Percentiles rank a stretch among this genome's conserved stretches.
Evolutionary conservation across 2,888 invertebrate species (phyloP).

Genomic region (Creontiades dilutus): DNA sequence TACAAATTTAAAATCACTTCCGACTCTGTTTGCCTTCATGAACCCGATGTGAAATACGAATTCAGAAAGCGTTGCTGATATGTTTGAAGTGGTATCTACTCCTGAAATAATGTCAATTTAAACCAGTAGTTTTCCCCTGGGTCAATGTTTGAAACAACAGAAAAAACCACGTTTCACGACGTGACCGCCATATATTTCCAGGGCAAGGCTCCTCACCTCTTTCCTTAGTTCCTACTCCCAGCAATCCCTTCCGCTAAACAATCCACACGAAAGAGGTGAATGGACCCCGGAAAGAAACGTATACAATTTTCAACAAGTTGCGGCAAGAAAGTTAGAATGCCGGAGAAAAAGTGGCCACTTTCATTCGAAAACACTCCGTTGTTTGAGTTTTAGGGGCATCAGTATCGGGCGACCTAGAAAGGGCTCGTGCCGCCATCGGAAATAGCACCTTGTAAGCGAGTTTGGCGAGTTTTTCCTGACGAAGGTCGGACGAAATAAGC

Average conservation of each 20-base stretch:
- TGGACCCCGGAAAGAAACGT: not conserved
- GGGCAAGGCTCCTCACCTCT: not conserved
- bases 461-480: constrained; percentile 34
- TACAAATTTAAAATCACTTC: too few relatives aligned
- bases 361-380: constrained; percentile 13
- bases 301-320: constrained; percentile 49
- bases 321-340: not conserved
- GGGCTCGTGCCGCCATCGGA: constrained; percentile 31
- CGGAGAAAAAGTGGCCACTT: not conserved
- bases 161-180: not conserved
- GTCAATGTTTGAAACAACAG: not conserved
- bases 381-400: constrained; percentile 43
- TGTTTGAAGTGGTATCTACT: not conserved
- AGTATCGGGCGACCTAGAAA: not conserved
- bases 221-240: not conserved
- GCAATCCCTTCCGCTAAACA: constrained; percentile 41
- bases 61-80: too few relatives aligned
- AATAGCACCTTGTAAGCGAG: constrained; percentile 52
- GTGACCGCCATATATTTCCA: constrained; percentile 48
- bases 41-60: too few relatives aligned
- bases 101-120: too few relatives aligned
- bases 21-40: too few relatives aligned
- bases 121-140: not conserved
- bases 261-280: constrained; percentile 36
- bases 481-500: constrained; percentile 43